Percentiles rank a stretch among this genome's conserved stretches.
These are phyloP conservation scores for Cataglyphis livida DNA, from an alignment of 2,888 invertebrate genomes.

Conservation along the genomic window DNA sequence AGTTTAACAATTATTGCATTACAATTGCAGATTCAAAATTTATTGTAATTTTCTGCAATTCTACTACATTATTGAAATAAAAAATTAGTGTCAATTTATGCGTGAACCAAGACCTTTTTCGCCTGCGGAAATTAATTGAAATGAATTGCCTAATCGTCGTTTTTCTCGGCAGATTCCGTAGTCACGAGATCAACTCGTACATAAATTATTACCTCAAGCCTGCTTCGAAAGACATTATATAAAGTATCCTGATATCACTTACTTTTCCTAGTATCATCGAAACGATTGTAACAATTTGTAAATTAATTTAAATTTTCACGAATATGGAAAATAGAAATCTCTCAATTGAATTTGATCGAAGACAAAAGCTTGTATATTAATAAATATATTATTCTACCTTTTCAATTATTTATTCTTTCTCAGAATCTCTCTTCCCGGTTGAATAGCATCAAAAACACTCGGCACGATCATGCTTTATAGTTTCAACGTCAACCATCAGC, in stretches of 20 bases:
- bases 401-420: background rate
- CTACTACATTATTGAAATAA: background rate
- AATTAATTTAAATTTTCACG: background rate
- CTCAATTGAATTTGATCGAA: background rate
- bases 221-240: background rate
- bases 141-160: background rate
- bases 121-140: background rate
- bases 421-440: conserved; percentile 17
- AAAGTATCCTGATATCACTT: conserved; percentile 1
- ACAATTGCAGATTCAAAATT: background rate
- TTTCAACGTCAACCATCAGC: conserved; percentile 23
- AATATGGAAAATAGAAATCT: background rate
- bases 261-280: background rate
- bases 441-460: background rate
- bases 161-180: background rate
- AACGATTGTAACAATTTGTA: background rate
- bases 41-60: background rate
- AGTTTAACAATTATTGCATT: background rate
- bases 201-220: conserved; percentile 2
- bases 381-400: background rate
- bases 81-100: conserved; percentile 7
- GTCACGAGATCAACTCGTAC: background rate
- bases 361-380: background rate
- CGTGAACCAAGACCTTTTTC: background rate
- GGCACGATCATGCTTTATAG: background rate